Evolutionary conservation across 2,888 invertebrate species (phyloP).

Genomic region (Patella depressa): DNA sequence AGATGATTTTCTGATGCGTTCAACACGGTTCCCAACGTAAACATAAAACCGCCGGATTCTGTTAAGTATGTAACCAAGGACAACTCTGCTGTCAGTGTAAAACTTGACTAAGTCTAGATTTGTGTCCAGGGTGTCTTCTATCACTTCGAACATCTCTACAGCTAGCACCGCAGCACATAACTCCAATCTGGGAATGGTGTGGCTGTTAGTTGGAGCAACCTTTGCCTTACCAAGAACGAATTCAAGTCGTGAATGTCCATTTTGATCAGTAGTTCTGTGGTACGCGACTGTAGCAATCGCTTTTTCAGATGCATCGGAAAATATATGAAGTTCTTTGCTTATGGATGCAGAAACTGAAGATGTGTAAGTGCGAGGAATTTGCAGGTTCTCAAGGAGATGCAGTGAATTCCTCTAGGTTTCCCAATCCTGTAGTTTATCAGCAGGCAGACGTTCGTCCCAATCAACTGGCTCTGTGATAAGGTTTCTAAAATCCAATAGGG

Average conservation of each 20-base stretch:
- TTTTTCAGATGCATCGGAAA: too few species aligned
- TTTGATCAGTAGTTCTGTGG: not conserved
- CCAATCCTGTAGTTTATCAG: too few species aligned
- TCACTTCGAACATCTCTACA: slow-evolving; percentile 16
- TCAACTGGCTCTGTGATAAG: slow-evolving; percentile 14
- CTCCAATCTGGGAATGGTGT: slow-evolving; percentile 29
- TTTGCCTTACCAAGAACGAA: slow-evolving; percentile 31
- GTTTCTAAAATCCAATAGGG: slow-evolving; percentile 41
- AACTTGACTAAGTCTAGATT: slow-evolving; percentile 4
- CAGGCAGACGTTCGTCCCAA: too few species aligned
- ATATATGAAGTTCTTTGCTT: too few species aligned
- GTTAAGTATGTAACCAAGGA: slow-evolving; percentile 19
- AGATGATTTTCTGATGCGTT: slow-evolving; percentile 19
- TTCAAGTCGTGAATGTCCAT: not conserved
- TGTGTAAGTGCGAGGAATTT: too few species aligned
- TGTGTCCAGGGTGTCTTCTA: slow-evolving; percentile 1
- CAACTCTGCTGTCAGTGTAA: slow-evolving; percentile 17
- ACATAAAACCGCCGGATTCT: slow-evolving; percentile 23
- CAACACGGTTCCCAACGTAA: slow-evolving; percentile 28
- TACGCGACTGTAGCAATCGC: too few species aligned
- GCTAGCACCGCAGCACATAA: slow-evolving; percentile 31
- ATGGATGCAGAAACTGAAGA: too few species aligned
- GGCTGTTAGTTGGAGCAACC: slow-evolving; percentile 30
- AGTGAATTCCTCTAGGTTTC: too few species aligned
- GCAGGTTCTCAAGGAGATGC: too few species aligned